These are phyloP conservation scores for Psettodes erumei DNA, from an alignment of 2,113 vertebrate species.

Conservation along the genomic window DNA sequence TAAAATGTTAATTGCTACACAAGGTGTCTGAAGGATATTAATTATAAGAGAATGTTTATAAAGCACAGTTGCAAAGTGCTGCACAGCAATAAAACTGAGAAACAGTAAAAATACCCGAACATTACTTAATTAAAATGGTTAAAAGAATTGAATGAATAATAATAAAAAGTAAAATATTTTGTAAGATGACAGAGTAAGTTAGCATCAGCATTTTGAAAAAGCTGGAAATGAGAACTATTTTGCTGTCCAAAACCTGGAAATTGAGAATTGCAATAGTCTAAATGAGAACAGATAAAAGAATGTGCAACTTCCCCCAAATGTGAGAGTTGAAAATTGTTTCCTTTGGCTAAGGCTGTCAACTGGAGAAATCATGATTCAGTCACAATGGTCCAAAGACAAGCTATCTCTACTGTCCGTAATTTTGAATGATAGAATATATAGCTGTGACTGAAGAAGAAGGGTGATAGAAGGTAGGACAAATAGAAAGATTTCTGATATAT, in stretches of 20 bases:
- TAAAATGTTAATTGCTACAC: no score
- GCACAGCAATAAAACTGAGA: no score
- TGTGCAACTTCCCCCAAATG: not conserved
- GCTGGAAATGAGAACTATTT: not conserved
- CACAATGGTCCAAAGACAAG: not conserved
- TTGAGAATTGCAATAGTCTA: not conserved
- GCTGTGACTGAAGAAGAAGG: not conserved
- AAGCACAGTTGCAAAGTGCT: no score
- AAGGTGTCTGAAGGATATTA: no score
- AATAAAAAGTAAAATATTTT: not conserved
- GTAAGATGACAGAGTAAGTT: not conserved
- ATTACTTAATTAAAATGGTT: no score
- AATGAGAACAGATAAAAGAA: not conserved
- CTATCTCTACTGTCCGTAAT: not conserved
- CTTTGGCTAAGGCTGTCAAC: not conserved
- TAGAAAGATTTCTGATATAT: not conserved
- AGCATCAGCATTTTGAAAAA: not conserved
- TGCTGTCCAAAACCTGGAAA: not conserved
- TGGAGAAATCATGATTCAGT: not conserved
- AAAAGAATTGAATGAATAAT: not conserved
- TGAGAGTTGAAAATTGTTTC: not conserved
- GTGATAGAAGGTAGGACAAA: no score
- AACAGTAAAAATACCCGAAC: no score
- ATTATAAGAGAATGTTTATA: no score
- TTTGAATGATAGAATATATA: not conserved